Evolutionary conservation across 2,113 vertebrate genomes (phyloP).

Genomic region (Felis catus): F.catus_Fca126_mat1.0 CM031419.1:171460001-171460500

Average conservation of each 20-base stretch:
- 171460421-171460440: neutral
- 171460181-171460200: neutral
- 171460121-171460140: neutral
- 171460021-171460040: neutral
- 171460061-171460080: neutral
- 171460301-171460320: neutral
- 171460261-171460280: neutral
- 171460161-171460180: neutral
- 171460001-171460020: neutral
- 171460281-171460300: neutral
- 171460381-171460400: neutral
- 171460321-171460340: constrained; percentile 49
- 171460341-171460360: constrained; percentile 34
- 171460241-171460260: neutral
- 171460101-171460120: neutral
- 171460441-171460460: constrained; percentile 16
- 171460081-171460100: neutral
- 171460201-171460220: neutral
- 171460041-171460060: neutral
- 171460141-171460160: neutral
- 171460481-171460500: neutral
- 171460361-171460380: constrained; percentile 53
- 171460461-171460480: neutral
- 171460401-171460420: neutral
- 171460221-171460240: neutral